These are phyloP conservation scores for Pterocles gutturalis DNA, from an alignment of 2,113 vertebrate species.

Conservation along the genomic window DNA sequence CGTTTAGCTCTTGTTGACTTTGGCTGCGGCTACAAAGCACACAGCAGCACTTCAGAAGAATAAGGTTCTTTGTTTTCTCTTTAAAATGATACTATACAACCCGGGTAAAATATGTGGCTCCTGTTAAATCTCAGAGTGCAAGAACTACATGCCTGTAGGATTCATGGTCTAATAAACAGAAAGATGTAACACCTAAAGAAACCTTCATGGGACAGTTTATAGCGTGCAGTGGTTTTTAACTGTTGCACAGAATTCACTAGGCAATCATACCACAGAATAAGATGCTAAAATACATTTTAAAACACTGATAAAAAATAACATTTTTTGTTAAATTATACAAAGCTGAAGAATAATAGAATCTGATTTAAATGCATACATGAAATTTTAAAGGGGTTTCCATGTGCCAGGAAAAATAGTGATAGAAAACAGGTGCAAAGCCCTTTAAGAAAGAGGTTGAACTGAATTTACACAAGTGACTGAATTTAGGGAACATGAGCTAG, in stretches of 20 bases:
- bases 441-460: not conserved
- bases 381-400: not conserved
- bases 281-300: not conserved
- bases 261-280: not conserved
- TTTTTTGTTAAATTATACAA: not conserved
- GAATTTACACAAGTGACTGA: not conserved
- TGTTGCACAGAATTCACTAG: not conserved
- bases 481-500: not conserved
- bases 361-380: not conserved
- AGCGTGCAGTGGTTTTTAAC: not conserved
- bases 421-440: not conserved
- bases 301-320: not conserved
- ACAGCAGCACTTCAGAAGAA: not conserved
- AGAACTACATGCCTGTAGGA: not conserved
- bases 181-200: not conserved
- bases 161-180: not conserved
- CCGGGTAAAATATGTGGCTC: not conserved
- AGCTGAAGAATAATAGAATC: not conserved
- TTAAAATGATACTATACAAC: not conserved
- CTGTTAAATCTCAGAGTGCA: not conserved
- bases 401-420: not conserved
- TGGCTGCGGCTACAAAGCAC: not conserved
- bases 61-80: not conserved
- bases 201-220: not conserved
- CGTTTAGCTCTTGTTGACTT: rapidly evolving